Base-by-base conservation (phyloP, 2,888 invertebrate genomes). In the Didymodactylos carnosus region DNA sequence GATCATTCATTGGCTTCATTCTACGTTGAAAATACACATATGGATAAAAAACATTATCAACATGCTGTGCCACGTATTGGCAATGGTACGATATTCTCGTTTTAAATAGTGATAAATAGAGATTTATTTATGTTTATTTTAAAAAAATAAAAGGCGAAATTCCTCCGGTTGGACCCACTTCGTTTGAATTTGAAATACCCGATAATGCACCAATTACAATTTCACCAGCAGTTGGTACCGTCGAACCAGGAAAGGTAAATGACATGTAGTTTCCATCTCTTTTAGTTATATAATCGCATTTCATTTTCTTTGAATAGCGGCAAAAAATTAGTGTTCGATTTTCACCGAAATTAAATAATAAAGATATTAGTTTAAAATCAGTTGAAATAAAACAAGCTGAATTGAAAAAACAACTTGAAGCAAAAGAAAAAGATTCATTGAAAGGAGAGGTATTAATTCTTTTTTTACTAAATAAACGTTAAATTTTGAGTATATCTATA, bases 11-110 rank as follows among this genome's bases (percentile, higher is more conserved):
- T 78, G 7, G 78, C 80, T 3, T 72, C 78, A 1, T 69, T 83
- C 6, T 80, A 81, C 72, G 80, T 83, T 14, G 75, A 80, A 76
- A 83, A 83, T 78, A 78, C 78, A 16, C 83, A 83, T 77, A 80
- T 79, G 23, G 80, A 79, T 74, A 81, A 77, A 73, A 82, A 83
- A 73, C 81, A 82, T 77, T 82, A 80, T 76, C 80, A 80, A n/a
- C 82, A 83, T 75, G 82, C 82, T 19, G 82, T 82, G 19, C 83
- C 83, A 0, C 77, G 82, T 69, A 83, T 83, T 73, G 83, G 83
- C 13, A 80, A 80, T 79, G 82, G 82, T 82, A 72, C 53, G 11
- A 29, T 35, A 16, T 23, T 71, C 8, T 11, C 16, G 27, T 11
- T 43, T 40, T 3, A 53, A 53, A 53, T 14, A 53, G 3, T 14